Conservation (phyloP, 2,113 vertebrate species). For the Cyanistes caeruleus region DNA sequence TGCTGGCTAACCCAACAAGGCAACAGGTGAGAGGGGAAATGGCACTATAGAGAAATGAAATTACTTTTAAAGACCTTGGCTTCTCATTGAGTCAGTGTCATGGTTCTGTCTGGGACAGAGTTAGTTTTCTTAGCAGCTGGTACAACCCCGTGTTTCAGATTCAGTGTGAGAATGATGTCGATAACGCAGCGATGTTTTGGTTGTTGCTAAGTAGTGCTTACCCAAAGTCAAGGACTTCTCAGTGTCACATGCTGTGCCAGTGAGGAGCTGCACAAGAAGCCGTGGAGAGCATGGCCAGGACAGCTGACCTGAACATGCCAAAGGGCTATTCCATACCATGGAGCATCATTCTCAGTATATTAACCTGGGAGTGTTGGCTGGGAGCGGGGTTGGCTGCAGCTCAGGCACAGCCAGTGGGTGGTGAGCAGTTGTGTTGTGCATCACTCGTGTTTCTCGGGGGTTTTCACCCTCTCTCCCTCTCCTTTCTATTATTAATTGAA, state of each 20-base stretch:
- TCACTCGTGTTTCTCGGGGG: neutral
- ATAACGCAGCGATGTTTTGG: neutral
- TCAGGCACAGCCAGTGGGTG: neutral
- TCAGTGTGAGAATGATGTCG: neutral
- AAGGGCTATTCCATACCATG: neutral
- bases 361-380: neutral
- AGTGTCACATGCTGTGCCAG: neutral
- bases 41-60: neutral
- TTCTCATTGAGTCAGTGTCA: neutral
- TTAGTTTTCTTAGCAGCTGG: neutral
- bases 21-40: neutral
- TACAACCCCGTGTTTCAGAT: neutral
- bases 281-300: too few relatives aligned
- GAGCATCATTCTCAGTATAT: neutral
- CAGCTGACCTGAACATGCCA: neutral
- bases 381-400: neutral
- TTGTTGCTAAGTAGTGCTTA: neutral
- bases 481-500: neutral
- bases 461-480: neutral
- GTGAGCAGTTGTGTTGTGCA: neutral
- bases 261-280: neutral
- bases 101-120: neutral
- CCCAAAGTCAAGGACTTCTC: neutral
- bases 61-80: neutral
- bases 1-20: neutral